Percentiles rank a stretch among this genome's conserved stretches.
Conservation (phyloP, 2,797 vertebrate species). For the Tamandua tetradactyla region DNA sequence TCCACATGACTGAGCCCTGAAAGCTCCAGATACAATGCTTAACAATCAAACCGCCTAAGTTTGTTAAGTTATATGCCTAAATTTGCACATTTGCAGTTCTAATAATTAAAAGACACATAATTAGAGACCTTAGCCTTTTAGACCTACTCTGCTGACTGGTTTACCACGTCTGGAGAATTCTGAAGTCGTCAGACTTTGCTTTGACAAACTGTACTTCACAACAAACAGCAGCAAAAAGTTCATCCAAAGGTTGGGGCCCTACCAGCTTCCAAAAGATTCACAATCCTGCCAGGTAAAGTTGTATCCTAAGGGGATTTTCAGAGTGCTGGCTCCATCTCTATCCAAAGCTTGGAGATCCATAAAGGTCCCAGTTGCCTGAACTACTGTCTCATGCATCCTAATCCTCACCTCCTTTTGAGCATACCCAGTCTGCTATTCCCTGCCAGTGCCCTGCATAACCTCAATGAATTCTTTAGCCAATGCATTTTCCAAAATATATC, state of each 20-base stretch:
- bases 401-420: background rate
- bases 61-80: background rate
- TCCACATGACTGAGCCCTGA: background rate
- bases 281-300: background rate
- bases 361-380: background rate
- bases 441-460: background rate
- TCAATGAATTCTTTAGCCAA: background rate
- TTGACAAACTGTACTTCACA: background rate
- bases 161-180: background rate
- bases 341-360: background rate
- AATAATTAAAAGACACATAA: background rate
- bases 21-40: background rate
- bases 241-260: background rate
- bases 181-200: background rate
- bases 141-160: background rate
- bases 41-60: background rate
- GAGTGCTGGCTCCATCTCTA: background rate
- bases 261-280: background rate
- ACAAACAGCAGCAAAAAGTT: background rate
- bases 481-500: background rate
- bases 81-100: background rate
- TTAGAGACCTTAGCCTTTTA: background rate
- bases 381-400: background rate
- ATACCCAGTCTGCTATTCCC: background rate
- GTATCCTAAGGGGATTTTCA: background rate